These are phyloP conservation scores for Phrynocephalus guinanensis DNA, from an alignment of 2,797 vertebrate genomes.

Conservation along the genomic window DNA sequence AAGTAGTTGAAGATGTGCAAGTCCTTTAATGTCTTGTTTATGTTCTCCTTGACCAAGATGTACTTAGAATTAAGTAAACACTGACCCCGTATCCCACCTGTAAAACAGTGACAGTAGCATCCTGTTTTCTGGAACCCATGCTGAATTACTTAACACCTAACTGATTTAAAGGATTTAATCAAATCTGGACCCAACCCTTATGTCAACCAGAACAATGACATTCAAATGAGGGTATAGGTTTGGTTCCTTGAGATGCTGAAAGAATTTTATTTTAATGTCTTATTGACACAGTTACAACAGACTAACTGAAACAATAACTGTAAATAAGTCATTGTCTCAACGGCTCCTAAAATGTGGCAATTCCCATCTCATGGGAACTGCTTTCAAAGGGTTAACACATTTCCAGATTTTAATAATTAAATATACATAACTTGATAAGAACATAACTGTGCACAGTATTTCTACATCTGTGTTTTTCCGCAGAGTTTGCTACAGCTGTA, in stretches of 20 bases:
- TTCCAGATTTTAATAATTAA: not conserved
- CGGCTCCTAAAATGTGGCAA: not conserved
- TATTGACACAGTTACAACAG: not conserved
- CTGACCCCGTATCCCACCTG: not conserved
- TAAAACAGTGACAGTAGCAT: not conserved
- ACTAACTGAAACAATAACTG: not conserved
- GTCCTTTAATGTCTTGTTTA: not conserved
- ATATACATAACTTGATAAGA: not conserved
- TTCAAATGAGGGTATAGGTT: not conserved
- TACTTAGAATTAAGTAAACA: not conserved
- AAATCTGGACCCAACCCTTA: not conserved
- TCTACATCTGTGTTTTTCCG: not conserved
- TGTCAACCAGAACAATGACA: not conserved
- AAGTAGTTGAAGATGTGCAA: too few relatives aligned
- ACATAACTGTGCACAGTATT: not conserved
- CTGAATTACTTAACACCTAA: not conserved
- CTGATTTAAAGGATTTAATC: not conserved
- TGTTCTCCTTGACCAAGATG: not conserved
- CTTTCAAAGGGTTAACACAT: not conserved
- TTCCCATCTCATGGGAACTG: not conserved
- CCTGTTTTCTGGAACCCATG: not conserved
- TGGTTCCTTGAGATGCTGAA: not conserved
- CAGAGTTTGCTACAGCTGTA: not conserved
- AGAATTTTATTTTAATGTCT: not conserved
- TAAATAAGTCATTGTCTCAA: not conserved